Evolutionary conservation across 2,797 vertebrate species (phyloP), one percentile per base, ranked within the genome.

Genomic region (Peromyscus aztecus): DNA sequence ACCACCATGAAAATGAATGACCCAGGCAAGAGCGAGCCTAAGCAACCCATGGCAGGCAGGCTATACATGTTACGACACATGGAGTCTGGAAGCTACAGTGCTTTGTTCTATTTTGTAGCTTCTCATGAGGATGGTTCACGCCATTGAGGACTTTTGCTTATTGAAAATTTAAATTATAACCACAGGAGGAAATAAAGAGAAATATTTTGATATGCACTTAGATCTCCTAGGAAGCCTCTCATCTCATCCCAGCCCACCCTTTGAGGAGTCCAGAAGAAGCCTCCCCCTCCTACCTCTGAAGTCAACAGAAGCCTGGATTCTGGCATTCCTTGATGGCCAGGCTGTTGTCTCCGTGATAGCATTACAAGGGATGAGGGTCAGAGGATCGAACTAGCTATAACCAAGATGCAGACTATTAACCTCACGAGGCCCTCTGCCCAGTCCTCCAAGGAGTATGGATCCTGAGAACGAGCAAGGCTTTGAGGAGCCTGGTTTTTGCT

Each of bases 131-230:
- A 73, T 76, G 81, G 88, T 49, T 71, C 52, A 24, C 43, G 34
- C 76, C 76, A 40, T 13, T 61, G 75, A 76, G 59, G 27, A 77
- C 46, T 73, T 91, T 90, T 71, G 49, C 82, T 84, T 84, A 75
- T 31, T 93, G 29, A 3, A 67, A 75, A 92, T 96, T 94, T 59
- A 31, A 93, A 90, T 87, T 73, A 27, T 81, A 75, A 88, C 0
- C 40, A 86, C 69, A 40, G 69, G 75, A 14, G 81, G 61, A 17
- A 57, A 63, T 52, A 80, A 71, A 46, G 16, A 83, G 21, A 96
- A 81, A 90, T 52, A 61, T 27, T 96, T 96, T 59, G 76, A 94
- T 23, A 46, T 63, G 80, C 81, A 93, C 43, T 59, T 92, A 94
- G 83, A 43, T 78, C 40, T 91, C 16, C 12, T 10, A 69, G 16